Evolutionary conservation across 1,140 invertebrate species (phyloP).

Genomic region (Rhopalosiphum padi): DNA sequence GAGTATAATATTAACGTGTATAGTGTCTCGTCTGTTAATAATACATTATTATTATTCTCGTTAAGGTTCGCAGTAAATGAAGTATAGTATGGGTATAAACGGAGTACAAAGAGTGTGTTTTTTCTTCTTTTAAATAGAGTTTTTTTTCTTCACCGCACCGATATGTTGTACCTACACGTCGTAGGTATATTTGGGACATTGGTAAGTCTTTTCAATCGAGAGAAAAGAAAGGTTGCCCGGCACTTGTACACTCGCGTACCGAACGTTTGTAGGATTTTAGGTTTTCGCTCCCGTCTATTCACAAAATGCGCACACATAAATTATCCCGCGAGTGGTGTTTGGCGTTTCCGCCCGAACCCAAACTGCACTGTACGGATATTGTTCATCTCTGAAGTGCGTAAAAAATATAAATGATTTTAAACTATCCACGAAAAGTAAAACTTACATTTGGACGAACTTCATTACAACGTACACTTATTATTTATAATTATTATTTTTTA

Average conservation of each 20-base stretch:
- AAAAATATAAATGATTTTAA: neutral
- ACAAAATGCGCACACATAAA: neutral
- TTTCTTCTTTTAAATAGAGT: neutral
- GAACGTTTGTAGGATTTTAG: neutral
- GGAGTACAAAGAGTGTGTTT: neutral
- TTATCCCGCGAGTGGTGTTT: neutral
- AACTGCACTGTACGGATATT: neutral
- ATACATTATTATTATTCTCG: too few species aligned
- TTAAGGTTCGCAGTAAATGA: neutral
- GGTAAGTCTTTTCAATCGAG: neutral
- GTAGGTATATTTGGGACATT: neutral
- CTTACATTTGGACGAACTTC: neutral
- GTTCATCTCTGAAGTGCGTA: neutral
- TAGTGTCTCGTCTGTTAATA: too few species aligned
- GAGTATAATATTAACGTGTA: too few species aligned
- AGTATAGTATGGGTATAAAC: neutral
- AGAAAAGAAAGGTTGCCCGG: neutral
- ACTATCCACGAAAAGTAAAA: neutral
- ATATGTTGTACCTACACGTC: neutral
- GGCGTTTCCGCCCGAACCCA: neutral
- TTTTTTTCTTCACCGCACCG: neutral
- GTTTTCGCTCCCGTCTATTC: neutral
- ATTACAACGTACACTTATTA: neutral
- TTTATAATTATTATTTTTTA: too few species aligned
- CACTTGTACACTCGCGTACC: neutral